Percentiles rank a stretch among this genome's conserved stretches.
Evolutionary conservation across 2,888 invertebrate genomes (phyloP).

Genomic region (Lithophane leautieri): DNA sequence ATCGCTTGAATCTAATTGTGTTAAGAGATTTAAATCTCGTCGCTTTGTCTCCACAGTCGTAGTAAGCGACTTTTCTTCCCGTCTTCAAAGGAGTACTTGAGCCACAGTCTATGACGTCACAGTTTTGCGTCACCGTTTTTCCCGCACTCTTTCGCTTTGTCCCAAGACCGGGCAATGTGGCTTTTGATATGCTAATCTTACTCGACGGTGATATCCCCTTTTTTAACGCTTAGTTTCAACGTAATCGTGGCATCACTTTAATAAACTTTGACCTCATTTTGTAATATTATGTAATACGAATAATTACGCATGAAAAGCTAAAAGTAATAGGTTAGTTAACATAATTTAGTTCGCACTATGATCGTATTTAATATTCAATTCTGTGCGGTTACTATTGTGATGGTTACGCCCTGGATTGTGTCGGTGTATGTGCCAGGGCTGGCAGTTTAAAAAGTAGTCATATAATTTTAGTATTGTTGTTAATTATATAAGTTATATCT

Average conservation of each 20-base stretch:
- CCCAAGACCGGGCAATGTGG: slow-evolving; percentile 34
- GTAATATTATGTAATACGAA: background rate
- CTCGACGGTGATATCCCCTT: slow-evolving; percentile 18
- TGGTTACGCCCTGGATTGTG: background rate
- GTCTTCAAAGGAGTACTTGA: background rate
- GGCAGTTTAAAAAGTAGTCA: background rate
- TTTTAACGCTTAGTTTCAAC: slow-evolving; percentile 10
- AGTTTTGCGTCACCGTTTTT: slow-evolving; percentile 37
- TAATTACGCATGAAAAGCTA: background rate
- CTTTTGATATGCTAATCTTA: slow-evolving; percentile 65
- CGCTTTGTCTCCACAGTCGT: background rate
- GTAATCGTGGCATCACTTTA: background rate
- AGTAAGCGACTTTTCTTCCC: background rate
- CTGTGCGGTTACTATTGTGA: slow-evolving; percentile 2
- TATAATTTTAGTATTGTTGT: background rate
- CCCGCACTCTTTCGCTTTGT: slow-evolving; percentile 34
- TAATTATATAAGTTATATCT: too few species aligned
- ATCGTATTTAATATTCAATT: background rate
- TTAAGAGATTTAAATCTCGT: slow-evolving; percentile 27
- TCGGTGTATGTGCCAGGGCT: background rate
- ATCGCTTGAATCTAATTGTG: slow-evolving; percentile 20
- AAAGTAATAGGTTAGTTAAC: background rate
- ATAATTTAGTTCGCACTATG: background rate
- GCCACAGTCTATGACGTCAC: slow-evolving; percentile 34
- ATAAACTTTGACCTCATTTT: background rate